Evolutionary conservation across 1,140 invertebrate species (phyloP), one percentile per base, ranked within the genome.

Genomic region (Drosophila azteca): DNA sequence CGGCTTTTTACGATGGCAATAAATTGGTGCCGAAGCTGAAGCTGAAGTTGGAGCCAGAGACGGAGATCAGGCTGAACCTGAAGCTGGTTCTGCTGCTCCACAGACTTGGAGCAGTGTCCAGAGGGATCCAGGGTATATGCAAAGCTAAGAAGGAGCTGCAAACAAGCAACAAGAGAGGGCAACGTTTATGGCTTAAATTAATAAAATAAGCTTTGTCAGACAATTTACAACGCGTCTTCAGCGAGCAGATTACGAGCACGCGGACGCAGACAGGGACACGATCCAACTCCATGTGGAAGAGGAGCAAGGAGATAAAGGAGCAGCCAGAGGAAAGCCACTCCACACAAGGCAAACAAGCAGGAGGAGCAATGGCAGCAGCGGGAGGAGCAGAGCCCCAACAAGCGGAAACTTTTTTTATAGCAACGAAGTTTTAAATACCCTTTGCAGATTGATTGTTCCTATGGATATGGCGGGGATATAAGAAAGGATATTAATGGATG

Each of bases 191-290:
- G 87, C 82, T 90, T 90, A 90, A 89, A 90, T 90, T 90, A 90
- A 90, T 90, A 90, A 90, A 90, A 90, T 90, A 90, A 90, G 88
- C 88, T 90, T 90, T 90, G 88, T 90, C 88, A 90, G 88, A 88
- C 83, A 90, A 90, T 90, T 90, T 90, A 90, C 88, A 90, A 90
- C 84, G 88, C 88, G 89, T 90, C 83, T 90, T 90, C 88, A 90
- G 89, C 88, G 88, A 88, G 89, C 88, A 90, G 88, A 90, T 90
- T 90, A 90, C 87, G 87, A 85, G 87, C 85, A 90, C 78, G 82
- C 83, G 24, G 24, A 26, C 24, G 24, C 24, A 4, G 24, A 26
- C 24, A 4, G 4, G 78, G 87, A 76, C 85, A 90, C 81, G 80
- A 80, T 76, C 53, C 72, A 49, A 52, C 68, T 49, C 63, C 50